A percentile compares a stretch with the other conserved stretches of the same genome.
Conservation (phyloP, 2,888 invertebrate genomes). For the Noctua fimbriata region DNA sequence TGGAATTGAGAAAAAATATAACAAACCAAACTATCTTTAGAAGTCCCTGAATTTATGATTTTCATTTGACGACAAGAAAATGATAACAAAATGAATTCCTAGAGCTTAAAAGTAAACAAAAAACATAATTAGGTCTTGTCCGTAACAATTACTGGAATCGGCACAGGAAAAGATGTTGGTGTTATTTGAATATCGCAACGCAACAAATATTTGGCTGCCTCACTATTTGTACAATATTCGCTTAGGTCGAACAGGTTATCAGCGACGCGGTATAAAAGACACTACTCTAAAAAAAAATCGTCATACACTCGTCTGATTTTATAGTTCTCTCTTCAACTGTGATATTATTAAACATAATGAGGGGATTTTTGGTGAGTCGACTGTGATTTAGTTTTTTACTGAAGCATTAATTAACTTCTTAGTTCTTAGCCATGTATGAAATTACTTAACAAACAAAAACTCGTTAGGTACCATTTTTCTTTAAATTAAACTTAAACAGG, state of each 20-base stretch:
- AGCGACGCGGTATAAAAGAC: constrained; percentile 67
- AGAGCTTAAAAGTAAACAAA: neutral
- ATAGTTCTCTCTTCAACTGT: constrained; percentile 47
- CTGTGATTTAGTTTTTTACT: neutral
- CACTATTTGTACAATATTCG: constrained; percentile 68
- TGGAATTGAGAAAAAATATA: neutral
- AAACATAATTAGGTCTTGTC: neutral
- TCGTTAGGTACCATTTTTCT: neutral
- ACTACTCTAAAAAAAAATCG: constrained; percentile 51
- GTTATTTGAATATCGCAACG: constrained; percentile 36
- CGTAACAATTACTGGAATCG: constrained; percentile 66
- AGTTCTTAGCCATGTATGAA: neutral
- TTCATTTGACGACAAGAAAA: neutral
- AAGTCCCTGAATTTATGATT: neutral
- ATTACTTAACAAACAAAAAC: neutral
- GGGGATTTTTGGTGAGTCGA: constrained; percentile 73
- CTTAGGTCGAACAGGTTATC: constrained; percentile 64
- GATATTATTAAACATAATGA: constrained; percentile 71
- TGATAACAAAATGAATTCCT: neutral
- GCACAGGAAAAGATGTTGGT: constrained; percentile 69
- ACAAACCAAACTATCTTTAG: neutral
- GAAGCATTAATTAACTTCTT: neutral
- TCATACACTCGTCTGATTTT: constrained; percentile 45
- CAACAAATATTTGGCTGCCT: constrained; percentile 40
- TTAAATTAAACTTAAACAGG: neutral